Base-by-base conservation (phyloP, 2,113 vertebrate genomes). In the Enhydra lutris region DNA sequence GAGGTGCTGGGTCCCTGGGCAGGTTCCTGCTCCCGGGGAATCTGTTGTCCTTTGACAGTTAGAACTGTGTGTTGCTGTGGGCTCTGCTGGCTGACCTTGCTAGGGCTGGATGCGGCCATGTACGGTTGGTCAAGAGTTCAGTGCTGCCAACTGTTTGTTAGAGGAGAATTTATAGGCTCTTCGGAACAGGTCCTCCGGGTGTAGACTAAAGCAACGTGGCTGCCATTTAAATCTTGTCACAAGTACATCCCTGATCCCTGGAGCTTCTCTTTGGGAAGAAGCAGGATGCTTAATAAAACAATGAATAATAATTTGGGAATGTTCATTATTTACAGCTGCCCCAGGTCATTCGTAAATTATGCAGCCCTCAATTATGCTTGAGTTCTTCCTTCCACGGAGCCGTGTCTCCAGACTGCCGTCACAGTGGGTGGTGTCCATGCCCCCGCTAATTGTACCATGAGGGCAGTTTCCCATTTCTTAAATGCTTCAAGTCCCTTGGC, bases 301-400 rank as follows among this genome's bases (percentile, higher is more conserved):
- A 91, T 95, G 96, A 93, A 92, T 97, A 96, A 84, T 95, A 97
- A 96, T 94, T 93, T 85, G 65, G 88, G 91, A 71, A 96, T 92
- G 88, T 97, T 98, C 57, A 71, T 98, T 83, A 98, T 98, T 98
- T 98, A 98, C 96, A 98, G 97, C 73, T 96, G 86, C 95, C 92
- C 50, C 47, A 15, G 96, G 97, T 98, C 67, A 78, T 94, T 91
- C 18, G 63, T 96, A 94, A 98, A 98, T 97, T 96, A 98, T 94
- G 96, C 21, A 96, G 24, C 74, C 91, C 89, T 95, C 90, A 94
- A 12, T 97, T 96, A 92, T 0, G 34, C 94, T 57, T 42, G 82
- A 69, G 95, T 97, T 98, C 50, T 96, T 52, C 76, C 94, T 95
- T 89, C 61, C 31, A 42, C 0, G 47, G 86, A 73, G 39, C 42